Evolutionary conservation across 2,113 vertebrate genomes (phyloP), one percentile per base, ranked within the genome.

Genomic region (Anser brachyrhynchus): DNA sequence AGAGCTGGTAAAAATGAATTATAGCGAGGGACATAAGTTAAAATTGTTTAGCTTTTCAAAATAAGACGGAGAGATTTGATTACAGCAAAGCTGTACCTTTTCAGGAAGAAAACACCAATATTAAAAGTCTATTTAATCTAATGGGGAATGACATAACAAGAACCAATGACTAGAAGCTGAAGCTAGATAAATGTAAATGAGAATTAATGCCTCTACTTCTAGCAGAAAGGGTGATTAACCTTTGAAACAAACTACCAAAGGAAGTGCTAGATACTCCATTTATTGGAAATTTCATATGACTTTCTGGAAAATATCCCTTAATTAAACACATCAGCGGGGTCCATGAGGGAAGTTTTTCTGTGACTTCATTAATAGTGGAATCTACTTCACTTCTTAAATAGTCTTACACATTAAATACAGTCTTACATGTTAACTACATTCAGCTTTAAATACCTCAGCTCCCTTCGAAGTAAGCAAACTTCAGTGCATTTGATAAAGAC

Each of bases 191-290:
- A 95, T 95, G 84, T 89, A 94, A 95, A 96, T 94, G 92, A 96
- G 90, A 96, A 96, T 92, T 95, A 96, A 98, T 96, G 94, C 61
- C 86, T 91, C 77, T 92, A 18, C 64, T 95, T 92, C 80, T 90
- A 92, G 96, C 85, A 90, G 75, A 90, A 81, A 84, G 65, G 72
- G 81, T 91, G 94, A 95, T 97, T 97, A 96, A 96, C 97, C 97
- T 96, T 96, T 96, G 92, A 95, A 96, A 94, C 64, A 88, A 92
- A 71, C 87, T 95, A 95, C 82, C n/a, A 90, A 81, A 91, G 78
- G 85, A 95, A 95, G 90, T 88, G 59, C 71, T 87, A 83, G 55
- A 74, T 62, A 88, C 69, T 90, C 46, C 64, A 55, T 65, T 70
- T 81, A 90, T 11, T 89, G 90, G 94, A 23, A 67, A 89, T 87